A percentile compares a stretch with the other conserved stretches of the same genome.
Evolutionary conservation across 2,113 vertebrate genomes (phyloP).

Genomic region (Takifugu flavidus): DNA sequence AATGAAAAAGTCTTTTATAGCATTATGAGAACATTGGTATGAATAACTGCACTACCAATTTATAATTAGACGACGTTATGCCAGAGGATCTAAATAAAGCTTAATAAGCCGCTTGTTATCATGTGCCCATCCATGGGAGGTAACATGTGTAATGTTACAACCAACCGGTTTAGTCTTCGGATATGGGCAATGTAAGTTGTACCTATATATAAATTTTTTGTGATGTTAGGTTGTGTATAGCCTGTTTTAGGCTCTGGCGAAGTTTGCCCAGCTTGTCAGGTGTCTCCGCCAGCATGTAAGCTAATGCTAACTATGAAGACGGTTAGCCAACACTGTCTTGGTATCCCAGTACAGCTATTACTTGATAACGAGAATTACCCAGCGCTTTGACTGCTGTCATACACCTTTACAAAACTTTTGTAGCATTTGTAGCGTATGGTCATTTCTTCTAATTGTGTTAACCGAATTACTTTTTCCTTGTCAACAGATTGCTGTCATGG

Average conservation of each 20-base stretch:
- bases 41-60: accelerated
- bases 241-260: neutral
- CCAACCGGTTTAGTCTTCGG: neutral
- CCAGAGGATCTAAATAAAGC: neutral
- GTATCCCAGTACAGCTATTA: constrained; percentile 5
- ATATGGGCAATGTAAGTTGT: neutral
- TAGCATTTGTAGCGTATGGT: neutral
- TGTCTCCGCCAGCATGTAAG: neutral
- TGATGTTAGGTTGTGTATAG: neutral
- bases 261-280: neutral
- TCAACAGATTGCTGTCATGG: constrained; percentile 65
- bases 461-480: neutral
- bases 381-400: neutral
- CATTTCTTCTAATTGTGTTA: neutral
- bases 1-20: accelerated
- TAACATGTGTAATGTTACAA: constrained; percentile 15
- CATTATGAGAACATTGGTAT: neutral
- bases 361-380: neutral
- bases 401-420: neutral
- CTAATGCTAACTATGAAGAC: constrained; percentile 32
- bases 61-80: neutral
- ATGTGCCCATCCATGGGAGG: neutral
- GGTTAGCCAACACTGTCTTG: constrained; percentile 35
- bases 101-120: neutral
- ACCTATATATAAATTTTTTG: neutral